Evolutionary conservation across 2,888 invertebrate species (phyloP).

Genomic region (Drosophila limbata): DNA sequence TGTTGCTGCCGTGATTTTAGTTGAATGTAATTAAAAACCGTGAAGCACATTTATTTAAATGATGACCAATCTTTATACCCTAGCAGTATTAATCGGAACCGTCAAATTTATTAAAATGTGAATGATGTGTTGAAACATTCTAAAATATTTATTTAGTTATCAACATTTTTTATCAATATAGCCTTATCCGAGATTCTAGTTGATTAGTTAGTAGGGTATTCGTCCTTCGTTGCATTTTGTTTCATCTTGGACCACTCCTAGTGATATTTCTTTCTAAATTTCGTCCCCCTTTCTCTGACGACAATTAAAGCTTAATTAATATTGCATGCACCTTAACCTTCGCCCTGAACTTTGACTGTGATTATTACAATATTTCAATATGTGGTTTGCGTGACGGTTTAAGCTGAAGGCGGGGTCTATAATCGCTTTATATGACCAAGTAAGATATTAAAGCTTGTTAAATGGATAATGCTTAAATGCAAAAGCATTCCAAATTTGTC

Average conservation of each 20-base stretch:
- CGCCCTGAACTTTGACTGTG: slow-evolving; percentile 70
- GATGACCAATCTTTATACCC: slow-evolving; percentile 13
- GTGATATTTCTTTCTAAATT: slow-evolving; percentile 14
- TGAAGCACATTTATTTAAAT: not conserved
- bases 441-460: slow-evolving; percentile 7
- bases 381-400: slow-evolving; percentile 48
- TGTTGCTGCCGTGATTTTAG: slow-evolving; percentile 29
- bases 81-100: not conserved
- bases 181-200: not conserved
- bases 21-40: slow-evolving; percentile 30
- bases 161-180: not conserved
- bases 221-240: not conserved
- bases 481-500: not conserved
- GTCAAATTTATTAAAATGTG: not conserved
- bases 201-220: slow-evolving; percentile 4
- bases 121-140: not conserved
- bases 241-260: not conserved
- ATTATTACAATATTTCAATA: slow-evolving; percentile 62
- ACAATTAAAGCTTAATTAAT: slow-evolving; percentile 61
- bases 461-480: not conserved
- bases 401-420: slow-evolving; percentile 33
- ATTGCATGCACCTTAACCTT: slow-evolving; percentile 72
- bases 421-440: slow-evolving; percentile 31
- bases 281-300: not conserved
- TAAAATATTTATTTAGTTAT: not conserved